Base-by-base conservation (phyloP, 2,888 invertebrate species). In the Morpho deidamia region DNA sequence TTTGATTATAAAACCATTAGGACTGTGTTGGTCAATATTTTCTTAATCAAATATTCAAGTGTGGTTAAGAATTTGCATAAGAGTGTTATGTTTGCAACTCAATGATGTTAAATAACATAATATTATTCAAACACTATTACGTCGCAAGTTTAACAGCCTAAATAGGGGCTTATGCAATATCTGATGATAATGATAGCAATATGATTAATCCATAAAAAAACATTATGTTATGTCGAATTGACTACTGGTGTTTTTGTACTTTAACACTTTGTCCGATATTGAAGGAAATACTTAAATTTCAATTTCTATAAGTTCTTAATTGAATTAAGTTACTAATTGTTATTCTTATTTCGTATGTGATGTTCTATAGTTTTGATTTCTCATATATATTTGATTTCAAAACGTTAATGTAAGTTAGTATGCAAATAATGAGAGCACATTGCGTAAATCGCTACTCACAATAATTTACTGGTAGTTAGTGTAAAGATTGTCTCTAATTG, bases 401-500 rank as follows among this genome's bases (percentile, higher is more conserved):
- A 59, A 54, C 39, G 11, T 44, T 34, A 48, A 59, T 48, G 37
- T 59, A 44, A 55, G 58, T 55, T 51, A 58, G 37, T 49, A 47
- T 54, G 53, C 53, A 52, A 48, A 34, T 38, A 52, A 44, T 53
- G 42, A 53, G 54, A 44, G 55, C 33, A 38, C 46, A 52, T 63
- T 63, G 58, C 62, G 58, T 56, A 63, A 62, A 57, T 58, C 42
- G 44, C 50, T 57, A 46, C 53, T 51, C 59, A 51, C 56, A 59
- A 58, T 58, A 57, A 63, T 58, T 60, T 57, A 61, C 56, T 51
- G 53, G 58, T 61, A 58, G 58, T 54, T 58, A 55, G 54, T 56
- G 48, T 60, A 59, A 57, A 61, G 59, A 65, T 59, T 65, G 60
- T 62, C 53, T 60, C 56, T 65, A 65, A 67, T 65, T 60, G 63